Evolutionary conservation across 2,888 invertebrate genomes (phyloP), one percentile per base, ranked within the genome.

Genomic region (Chesias legatella): DNA sequence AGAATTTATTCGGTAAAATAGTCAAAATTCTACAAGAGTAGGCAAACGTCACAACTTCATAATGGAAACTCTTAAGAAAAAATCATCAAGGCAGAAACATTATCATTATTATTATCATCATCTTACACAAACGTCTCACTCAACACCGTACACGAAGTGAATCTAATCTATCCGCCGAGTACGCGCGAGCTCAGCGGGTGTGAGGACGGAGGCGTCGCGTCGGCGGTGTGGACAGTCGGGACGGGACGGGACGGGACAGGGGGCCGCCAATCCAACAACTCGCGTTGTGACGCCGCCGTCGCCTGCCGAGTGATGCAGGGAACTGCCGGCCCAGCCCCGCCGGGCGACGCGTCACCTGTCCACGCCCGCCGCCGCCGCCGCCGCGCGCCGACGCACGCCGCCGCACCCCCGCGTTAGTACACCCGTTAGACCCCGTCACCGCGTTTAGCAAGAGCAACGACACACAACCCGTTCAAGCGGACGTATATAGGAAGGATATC

Each of bases 201-300:
- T 39, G 41, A 71, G 74, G 86, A 81, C 84, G 84, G 82, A 83
- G 88, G 89, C 54, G 57, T 59, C 62, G 57, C n/a, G n/a, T n/a
- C n/a, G n/a, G n/a, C n/a, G n/a, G n/a, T 50, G 60, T 52, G 58
- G 65, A 62, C 58, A 60, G 60, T 67, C n/a, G n/a, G n/a, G n/a
- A n/a, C n/a, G n/a, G n/a, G n/a, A n/a, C n/a, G n/a, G n/a, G n/a
- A n/a, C n/a, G 71, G 74, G 86, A 81, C 84, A 85, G 82, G 84
- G 88, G 89, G 84, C 86, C 85, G 82, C 73, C 84, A 85, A 85
- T 88, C 88, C 89, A 89, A 88, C 89, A 89, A 89, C 88, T 65
- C 44, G 50, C 56, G 88, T 88, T 88, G 88, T 85, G 88, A 88
- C 86, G 61, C 65, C 50, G 22, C 39, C 53, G 48, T 81, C 83